These are phyloP conservation scores for Cryptoblepharus egeriae DNA, from an alignment of 2,797 vertebrate species.

Conservation along the genomic window DNA sequence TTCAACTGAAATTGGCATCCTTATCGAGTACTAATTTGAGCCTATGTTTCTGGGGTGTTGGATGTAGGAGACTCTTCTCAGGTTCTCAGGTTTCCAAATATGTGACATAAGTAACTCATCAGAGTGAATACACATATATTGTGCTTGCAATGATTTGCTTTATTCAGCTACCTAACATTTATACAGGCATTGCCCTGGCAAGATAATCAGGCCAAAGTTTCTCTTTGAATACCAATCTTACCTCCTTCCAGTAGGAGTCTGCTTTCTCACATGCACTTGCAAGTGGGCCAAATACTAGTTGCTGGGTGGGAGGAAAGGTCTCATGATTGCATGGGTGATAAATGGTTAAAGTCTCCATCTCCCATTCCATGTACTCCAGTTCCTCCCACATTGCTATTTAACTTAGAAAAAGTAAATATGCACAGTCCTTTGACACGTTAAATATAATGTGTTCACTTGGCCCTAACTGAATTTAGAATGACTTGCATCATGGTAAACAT, in stretches of 20 bases:
- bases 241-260: not conserved
- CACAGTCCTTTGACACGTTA: no score
- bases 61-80: not conserved
- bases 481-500: not conserved
- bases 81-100: not conserved
- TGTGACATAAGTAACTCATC: no score
- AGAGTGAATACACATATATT: not conserved
- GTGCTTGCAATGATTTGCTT: not conserved
- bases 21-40: constrained; percentile 4
- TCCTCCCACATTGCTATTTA: no score
- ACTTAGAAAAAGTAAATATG: no score
- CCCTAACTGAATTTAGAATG: not conserved
- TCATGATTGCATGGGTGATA: no score
- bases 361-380: no score
- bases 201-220: not conserved
- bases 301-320: no score
- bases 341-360: no score
- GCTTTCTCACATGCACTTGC: not conserved
- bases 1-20: not conserved
- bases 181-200: not conserved
- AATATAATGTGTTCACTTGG: no score
- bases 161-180: not conserved
- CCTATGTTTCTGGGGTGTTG: not conserved
- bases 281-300: no score
- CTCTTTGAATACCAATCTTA: not conserved